Base-by-base conservation (phyloP, 2,888 invertebrate genomes). In the Coecobrya sp. region DNA sequence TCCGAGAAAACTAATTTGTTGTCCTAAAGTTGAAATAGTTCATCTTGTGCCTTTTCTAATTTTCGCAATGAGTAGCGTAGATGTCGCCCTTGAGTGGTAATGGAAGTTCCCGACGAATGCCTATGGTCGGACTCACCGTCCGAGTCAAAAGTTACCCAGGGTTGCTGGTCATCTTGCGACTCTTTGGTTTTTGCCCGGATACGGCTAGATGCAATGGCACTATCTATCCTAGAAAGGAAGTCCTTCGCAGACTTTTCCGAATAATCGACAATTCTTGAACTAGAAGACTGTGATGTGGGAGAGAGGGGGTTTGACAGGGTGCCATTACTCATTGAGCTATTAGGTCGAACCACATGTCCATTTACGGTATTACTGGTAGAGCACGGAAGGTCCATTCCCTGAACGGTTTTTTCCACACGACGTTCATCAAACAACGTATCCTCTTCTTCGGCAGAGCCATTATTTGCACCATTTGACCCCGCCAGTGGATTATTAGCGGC, bases 11-110 rank as follows among this genome's bases (percentile, higher is more conserved):
- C 25, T 25, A 42, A 36, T n/a, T 42, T 42, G 13, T 42, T 73
- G 49, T 76, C 79, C 97, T 98, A 98, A 97, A 98, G 97, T 96
- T 98, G 98, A 96, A 98, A 98, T 95, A 98, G 97, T 95, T 98
- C 98, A 95, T 98, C 98, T 95, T 98, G 98, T 95, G 98, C 97
- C 95, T 97, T 97, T 96, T 98, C 98, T 94, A 98, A 96, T 95
- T 98, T 97, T 95, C 97, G 97, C 94, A 98, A 96, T 5, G 98
- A 98, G 94, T 97, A 97, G 95, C 97, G 97, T 30, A 98, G 97
- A 95, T 97, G 97, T 94, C 97, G 97, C 55, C 98, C 98, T 95
- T 98, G 98, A 59, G 98, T 98, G 95, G 98, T 97, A 52, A 98
- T 86, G 62, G 94, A 94, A 81, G 94, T 94, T 36, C 93, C 93